phyloP scores from a whole-genome alignment of 2,113 vertebrate species.

The Ellobius talpinus region DNA sequence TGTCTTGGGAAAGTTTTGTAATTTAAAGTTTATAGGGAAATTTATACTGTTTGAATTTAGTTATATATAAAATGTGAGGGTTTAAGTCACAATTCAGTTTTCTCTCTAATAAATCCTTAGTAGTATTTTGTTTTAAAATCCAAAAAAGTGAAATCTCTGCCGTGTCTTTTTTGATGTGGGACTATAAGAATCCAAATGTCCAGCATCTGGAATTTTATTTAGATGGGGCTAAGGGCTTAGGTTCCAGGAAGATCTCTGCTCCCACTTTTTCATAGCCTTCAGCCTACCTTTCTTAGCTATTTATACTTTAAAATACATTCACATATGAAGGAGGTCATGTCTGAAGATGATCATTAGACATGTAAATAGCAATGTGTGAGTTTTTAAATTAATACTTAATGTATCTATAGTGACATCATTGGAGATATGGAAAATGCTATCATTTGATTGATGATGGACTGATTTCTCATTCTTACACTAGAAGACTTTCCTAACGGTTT shows the following conservation, averaged over 20 bases:
- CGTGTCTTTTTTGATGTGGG: background rate
- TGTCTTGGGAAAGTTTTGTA: background rate
- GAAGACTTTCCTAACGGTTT: background rate
- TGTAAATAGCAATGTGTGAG: conserved; percentile 8
- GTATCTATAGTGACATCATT: conserved; percentile 17
- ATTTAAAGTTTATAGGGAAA: background rate
- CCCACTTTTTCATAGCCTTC: background rate
- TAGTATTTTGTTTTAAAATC: background rate
- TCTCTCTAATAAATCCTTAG: background rate
- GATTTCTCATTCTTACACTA: background rate
- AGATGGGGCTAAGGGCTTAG: background rate
- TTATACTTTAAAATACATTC: background rate
- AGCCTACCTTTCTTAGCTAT: background rate
- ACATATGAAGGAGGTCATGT: background rate
- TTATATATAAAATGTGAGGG: background rate
- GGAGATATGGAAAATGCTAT: background rate
- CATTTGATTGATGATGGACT: background rate
- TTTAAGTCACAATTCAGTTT: background rate
- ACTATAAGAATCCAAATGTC: background rate
- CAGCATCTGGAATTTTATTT: background rate
- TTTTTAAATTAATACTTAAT: conserved; percentile 9
- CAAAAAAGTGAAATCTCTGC: background rate
- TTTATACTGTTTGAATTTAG: background rate
- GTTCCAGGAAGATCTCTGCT: background rate
- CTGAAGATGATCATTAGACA: conserved; percentile 13